Percentiles rank a stretch among this genome's conserved stretches.
Conservation (phyloP, 37 sponge, comb jelly and placozoan genomes). For the Diacarnus erythraeanus region DNA sequence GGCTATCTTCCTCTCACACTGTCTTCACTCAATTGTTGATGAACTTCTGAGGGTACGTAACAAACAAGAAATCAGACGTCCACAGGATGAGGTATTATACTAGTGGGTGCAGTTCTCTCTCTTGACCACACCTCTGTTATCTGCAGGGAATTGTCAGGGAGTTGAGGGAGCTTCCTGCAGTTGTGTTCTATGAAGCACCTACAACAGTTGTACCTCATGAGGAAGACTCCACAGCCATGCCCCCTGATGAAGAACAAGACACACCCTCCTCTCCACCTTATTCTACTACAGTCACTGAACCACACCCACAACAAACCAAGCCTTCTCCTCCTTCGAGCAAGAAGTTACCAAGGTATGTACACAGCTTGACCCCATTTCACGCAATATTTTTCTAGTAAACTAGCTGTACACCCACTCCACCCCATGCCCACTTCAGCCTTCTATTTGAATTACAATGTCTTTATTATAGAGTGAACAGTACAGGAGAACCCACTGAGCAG, state of each 20-base stretch:
- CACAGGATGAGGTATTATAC: not conserved
- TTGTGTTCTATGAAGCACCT: conserved; percentile 3
- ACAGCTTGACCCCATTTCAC: not conserved
- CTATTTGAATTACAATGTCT: too few relatives aligned
- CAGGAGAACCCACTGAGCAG: not conserved
- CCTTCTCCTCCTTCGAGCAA: not conserved
- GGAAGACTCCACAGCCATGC: not conserved
- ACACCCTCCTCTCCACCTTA: not conserved
- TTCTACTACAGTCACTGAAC: not conserved
- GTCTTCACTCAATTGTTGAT: conserved; percentile 39
- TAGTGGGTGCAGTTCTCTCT: not conserved
- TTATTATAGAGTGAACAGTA: not conserved
- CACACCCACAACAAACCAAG: not conserved
- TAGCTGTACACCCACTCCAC: too few relatives aligned
- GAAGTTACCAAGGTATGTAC: not conserved
- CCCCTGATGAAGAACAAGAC: not conserved
- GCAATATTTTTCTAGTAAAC: too few relatives aligned
- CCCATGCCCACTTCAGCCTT: too few relatives aligned
- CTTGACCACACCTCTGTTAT: not conserved
- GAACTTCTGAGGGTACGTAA: conserved; percentile 24
- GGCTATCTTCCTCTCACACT: conserved; percentile 22
- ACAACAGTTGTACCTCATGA: not conserved
- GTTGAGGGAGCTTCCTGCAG: conserved; percentile 9
- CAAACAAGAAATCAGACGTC: conserved; percentile 2
- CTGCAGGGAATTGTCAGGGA: conserved; percentile 7